Conservation (phyloP, 2,797 vertebrate genomes). For the Anabas testudineus region DNA sequence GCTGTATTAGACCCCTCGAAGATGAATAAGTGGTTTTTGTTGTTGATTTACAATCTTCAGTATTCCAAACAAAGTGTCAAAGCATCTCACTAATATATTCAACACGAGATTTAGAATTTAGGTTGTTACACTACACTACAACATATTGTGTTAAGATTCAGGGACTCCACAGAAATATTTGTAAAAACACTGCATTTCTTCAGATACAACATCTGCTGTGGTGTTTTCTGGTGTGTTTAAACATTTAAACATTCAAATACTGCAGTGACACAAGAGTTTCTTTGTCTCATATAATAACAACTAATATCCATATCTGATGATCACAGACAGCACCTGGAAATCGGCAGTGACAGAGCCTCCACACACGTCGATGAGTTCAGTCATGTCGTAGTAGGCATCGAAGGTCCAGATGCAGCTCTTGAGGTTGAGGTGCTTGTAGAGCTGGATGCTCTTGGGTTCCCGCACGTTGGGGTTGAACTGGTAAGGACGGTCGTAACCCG, state of each 20-base stretch:
- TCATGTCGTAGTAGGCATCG: constrained; percentile 98
- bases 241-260: too few relatives aligned
- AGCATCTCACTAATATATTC: too few relatives aligned
- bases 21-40: background rate
- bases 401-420: constrained; percentile 99
- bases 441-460: constrained; percentile 91
- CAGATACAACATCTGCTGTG: too few relatives aligned
- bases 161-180: too few relatives aligned
- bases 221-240: too few relatives aligned
- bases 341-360: constrained; percentile 95
- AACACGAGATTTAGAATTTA: too few relatives aligned
- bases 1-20: background rate
- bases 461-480: constrained; percentile 92
- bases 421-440: constrained; percentile 97
- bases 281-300: background rate
- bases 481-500: constrained; percentile 94
- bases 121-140: too few relatives aligned
- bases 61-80: too few relatives aligned
- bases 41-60: background rate
- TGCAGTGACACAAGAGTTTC: too few relatives aligned
- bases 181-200: too few relatives aligned
- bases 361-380: constrained; percentile 95
- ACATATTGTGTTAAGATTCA: too few relatives aligned
- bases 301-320: too few relatives aligned
- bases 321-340: constrained; percentile 88